phyloP scores from a whole-genome alignment of 2,888 invertebrate species.

The Chymomyza fuscimana region DNA sequence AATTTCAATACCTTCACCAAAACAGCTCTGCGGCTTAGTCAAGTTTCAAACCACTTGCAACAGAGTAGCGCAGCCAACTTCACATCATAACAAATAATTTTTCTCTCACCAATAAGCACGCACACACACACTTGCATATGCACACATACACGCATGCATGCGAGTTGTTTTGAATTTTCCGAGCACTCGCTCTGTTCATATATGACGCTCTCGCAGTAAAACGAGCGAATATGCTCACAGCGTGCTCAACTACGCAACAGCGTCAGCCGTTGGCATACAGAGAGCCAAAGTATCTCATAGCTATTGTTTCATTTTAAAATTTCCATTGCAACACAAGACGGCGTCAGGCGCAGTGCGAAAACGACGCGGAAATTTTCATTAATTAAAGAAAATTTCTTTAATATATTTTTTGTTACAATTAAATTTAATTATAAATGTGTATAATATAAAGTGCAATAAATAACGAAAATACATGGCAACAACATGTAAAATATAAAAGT shows the following conservation, averaged over 20 bases:
- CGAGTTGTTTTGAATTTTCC: constrained; percentile 23
- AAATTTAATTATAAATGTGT: constrained; percentile 6
- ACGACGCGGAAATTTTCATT: constrained; percentile 33
- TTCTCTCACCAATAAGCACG: background rate
- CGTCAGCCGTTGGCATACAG: background rate
- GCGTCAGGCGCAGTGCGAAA: constrained; percentile 27
- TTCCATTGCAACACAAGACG: constrained; percentile 46
- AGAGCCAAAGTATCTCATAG: constrained; percentile 16
- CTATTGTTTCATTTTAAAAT: constrained; percentile 40
- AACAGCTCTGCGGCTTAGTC: background rate
- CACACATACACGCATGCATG: background rate
- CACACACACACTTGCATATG: background rate
- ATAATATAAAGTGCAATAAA: background rate
- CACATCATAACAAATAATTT: constrained; percentile 36
- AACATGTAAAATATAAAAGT: background rate
- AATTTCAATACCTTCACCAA: background rate
- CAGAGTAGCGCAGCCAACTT: constrained; percentile 58
- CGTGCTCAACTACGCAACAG: background rate
- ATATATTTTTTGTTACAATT: background rate
- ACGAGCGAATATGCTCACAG: background rate
- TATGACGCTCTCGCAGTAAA: background rate
- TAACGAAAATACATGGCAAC: background rate
- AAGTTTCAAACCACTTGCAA: constrained; percentile 34
- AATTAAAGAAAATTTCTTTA: constrained; percentile 2
- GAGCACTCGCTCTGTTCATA: constrained; percentile 2